Evolutionary conservation across 2,888 invertebrate genomes (phyloP).

Genomic region (Gymnoscelis rufifasciata): DNA sequence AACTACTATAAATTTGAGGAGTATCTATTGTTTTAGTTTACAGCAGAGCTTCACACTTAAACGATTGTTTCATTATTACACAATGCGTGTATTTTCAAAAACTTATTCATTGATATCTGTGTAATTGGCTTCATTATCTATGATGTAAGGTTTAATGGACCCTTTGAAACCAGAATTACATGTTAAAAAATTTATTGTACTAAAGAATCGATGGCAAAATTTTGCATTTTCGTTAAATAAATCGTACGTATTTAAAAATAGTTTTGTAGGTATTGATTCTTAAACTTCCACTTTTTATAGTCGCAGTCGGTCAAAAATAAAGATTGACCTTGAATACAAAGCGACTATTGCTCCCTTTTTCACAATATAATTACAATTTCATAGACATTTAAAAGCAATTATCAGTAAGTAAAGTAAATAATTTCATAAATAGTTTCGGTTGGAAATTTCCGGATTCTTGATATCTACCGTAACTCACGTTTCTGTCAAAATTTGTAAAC

Average conservation of each 20-base stretch:
- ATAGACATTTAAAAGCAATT: no score
- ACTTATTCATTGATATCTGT: constrained; percentile 6
- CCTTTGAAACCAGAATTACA: constrained; percentile 6
- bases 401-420: background rate
- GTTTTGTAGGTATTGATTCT: background rate
- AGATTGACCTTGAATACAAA: no score
- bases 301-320: no score
- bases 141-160: constrained; percentile 9
- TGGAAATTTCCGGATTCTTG: constrained; percentile 3
- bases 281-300: no score
- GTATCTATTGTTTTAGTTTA: background rate
- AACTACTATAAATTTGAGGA: no score
- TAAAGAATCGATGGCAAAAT: no score
- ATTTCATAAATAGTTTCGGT: background rate
- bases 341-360: no score
- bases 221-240: no score
- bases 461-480: background rate
- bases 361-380: no score
- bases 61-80: constrained; percentile 10
- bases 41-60: constrained; percentile 1
- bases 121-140: background rate
- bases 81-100: constrained; percentile 6
- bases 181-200: no score
- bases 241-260: background rate
- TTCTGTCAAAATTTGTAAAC: constrained; percentile 6